These are phyloP conservation scores for Leistus spinibarbis DNA, from an alignment of 2,888 invertebrate genomes.

Conservation along the genomic window DNA sequence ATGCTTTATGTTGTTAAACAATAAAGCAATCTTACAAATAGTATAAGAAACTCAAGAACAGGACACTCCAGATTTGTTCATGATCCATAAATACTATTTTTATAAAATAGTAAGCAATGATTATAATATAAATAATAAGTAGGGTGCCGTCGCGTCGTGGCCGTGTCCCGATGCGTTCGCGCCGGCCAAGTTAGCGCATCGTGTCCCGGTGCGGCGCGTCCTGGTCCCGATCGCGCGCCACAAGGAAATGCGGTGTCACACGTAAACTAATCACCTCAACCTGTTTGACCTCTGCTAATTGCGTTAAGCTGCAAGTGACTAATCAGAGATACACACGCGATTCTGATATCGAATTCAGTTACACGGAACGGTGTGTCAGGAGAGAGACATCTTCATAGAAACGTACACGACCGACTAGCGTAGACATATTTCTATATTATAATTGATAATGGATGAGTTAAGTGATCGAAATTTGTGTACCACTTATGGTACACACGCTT, in stretches of 20 bases:
- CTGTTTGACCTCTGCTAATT: slow-evolving; percentile 58
- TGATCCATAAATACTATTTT: too few species aligned
- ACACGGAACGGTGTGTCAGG: neutral
- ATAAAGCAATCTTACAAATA: too few species aligned
- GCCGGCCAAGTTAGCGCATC: neutral
- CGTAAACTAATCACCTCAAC: slow-evolving; percentile 56
- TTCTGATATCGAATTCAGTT: slow-evolving; percentile 25
- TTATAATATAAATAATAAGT: neutral
- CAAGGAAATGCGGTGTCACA: slow-evolving; percentile 55
- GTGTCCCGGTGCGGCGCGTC: slow-evolving; percentile 9
- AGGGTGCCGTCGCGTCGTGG: neutral
- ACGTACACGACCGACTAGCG: too few species aligned
- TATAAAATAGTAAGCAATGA: too few species aligned
- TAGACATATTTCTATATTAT: neutral
- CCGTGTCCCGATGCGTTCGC: neutral
- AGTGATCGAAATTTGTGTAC: too few species aligned
- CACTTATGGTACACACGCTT: too few species aligned
- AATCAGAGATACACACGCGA: slow-evolving; percentile 37
- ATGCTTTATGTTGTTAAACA: too few species aligned
- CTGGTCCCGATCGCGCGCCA: slow-evolving; percentile 41
- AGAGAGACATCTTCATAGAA: neutral
- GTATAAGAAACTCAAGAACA: too few species aligned
- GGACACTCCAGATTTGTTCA: neutral
- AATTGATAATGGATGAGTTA: too few species aligned
- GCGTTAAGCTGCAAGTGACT: slow-evolving; percentile 47